Conservation (phyloP, 2,797 vertebrate genomes). For the Tachyglossus aculeatus region DNA sequence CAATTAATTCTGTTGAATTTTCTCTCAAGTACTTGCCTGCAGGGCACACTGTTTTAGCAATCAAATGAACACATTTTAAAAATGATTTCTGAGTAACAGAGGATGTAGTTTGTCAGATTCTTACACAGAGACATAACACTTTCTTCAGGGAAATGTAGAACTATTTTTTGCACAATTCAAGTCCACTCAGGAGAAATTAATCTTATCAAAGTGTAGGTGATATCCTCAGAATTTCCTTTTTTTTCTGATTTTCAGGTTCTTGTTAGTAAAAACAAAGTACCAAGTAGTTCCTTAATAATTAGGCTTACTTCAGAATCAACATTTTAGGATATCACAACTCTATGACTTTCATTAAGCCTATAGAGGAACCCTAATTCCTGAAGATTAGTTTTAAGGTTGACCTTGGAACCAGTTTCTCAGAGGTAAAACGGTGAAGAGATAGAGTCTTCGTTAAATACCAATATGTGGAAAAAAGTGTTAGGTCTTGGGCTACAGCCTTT, state of each 20-base stretch:
- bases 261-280: not conserved
- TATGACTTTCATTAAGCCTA: slow-evolving; percentile 40
- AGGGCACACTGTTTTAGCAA: no score
- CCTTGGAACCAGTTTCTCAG: slow-evolving; percentile 45
- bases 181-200: no score
- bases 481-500: slow-evolving; percentile 29
- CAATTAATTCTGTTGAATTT: no score
- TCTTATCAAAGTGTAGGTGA: no score
- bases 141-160: no score
- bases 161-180: no score
- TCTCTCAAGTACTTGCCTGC: no score
- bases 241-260: not conserved
- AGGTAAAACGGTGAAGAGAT: slow-evolving; percentile 10
- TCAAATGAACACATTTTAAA: no score
- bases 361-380: slow-evolving; percentile 29
- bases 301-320: slow-evolving; percentile 27
- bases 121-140: no score
- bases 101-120: no score
- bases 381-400: slow-evolving; percentile 27
- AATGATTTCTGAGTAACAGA: no score
- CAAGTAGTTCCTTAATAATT: not conserved
- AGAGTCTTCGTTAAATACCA: slow-evolving; percentile 1
- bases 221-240: no score
- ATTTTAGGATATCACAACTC: slow-evolving; percentile 18
- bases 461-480: slow-evolving; percentile 8